Percentiles rank a stretch among this genome's conserved stretches.
phyloP scores from a whole-genome alignment of 2,888 invertebrate genomes.

The Leptinotarsa peninsularis region DNA sequence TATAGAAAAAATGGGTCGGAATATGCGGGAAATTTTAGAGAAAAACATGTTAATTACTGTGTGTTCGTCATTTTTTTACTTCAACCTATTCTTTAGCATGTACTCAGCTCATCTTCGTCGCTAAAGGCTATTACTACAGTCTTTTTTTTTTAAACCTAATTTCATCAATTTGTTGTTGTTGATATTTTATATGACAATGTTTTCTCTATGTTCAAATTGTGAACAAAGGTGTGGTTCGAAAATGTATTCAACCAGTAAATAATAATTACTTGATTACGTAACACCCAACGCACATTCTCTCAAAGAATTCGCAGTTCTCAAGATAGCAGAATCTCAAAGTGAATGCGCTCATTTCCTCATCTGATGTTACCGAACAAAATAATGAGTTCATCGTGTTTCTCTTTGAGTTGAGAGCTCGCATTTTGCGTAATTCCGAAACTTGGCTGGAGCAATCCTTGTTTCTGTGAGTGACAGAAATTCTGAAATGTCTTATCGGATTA shows the following conservation, averaged over 20 bases:
- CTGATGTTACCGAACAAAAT: background rate
- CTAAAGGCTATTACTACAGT: too few relatives aligned
- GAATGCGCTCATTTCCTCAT: background rate
- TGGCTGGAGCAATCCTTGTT: background rate
- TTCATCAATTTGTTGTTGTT: too few relatives aligned
- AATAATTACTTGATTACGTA: background rate
- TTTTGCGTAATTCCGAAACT: background rate
- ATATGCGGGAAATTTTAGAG: too few relatives aligned
- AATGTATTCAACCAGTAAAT: background rate
- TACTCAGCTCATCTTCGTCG: too few relatives aligned
- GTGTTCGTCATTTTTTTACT: too few relatives aligned
- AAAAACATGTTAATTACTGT: too few relatives aligned
- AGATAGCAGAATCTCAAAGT: background rate
- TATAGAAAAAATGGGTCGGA: too few relatives aligned
- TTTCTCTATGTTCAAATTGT: too few relatives aligned
- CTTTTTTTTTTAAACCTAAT: too few relatives aligned
- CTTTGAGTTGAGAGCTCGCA: background rate
- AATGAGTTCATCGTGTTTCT: conserved; percentile 1
- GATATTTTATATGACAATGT: too few relatives aligned
- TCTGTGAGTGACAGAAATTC: background rate
- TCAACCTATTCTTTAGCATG: too few relatives aligned
- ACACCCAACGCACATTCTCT: background rate
- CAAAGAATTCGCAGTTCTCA: background rate
- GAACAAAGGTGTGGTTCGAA: too few relatives aligned
- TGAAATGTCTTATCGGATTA: background rate